phyloP scores from a whole-genome alignment of 1,140 invertebrate genomes.

The Lepidurus arcticus region DNA sequence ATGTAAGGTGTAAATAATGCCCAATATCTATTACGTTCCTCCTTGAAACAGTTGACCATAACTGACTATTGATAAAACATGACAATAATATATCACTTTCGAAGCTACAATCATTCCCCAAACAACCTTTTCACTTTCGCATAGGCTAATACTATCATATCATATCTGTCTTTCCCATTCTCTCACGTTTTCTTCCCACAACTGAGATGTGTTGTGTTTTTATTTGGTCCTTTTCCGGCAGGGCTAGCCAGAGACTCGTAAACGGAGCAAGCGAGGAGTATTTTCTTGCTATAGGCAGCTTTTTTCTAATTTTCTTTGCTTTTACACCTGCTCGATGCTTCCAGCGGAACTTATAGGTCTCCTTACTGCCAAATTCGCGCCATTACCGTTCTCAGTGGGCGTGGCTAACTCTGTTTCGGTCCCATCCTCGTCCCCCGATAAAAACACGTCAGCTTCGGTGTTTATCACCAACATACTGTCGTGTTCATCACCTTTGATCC shows the following conservation, averaged over 20 bases:
- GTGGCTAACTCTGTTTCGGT: constrained; percentile 38
- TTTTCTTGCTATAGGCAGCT: neutral
- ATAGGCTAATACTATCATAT: neutral
- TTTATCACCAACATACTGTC: constrained; percentile 42
- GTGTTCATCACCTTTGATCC: constrained; percentile 45
- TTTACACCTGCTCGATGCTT: neutral
- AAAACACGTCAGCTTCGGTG: constrained; percentile 50
- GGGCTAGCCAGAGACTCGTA: neutral
- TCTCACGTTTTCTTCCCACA: neutral
- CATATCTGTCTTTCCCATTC: neutral
- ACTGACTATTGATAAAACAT: no score
- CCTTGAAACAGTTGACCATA: neutral
- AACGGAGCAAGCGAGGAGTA: neutral
- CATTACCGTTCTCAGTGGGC: neutral
- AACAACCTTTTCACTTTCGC: neutral
- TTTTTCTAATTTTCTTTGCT: neutral
- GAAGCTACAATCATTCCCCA: neutral
- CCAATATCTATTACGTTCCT: neutral
- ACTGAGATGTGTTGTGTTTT: neutral
- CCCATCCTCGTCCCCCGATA: constrained; percentile 50
- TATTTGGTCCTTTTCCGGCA: neutral
- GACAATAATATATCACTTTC: neutral
- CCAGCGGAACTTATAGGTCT: constrained; percentile 2
- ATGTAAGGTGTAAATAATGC: constrained; percentile 6
- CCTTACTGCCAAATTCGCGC: neutral